phyloP scores from a whole-genome alignment of 2,888 invertebrate genomes.

The Horisme vitalbata region DNA sequence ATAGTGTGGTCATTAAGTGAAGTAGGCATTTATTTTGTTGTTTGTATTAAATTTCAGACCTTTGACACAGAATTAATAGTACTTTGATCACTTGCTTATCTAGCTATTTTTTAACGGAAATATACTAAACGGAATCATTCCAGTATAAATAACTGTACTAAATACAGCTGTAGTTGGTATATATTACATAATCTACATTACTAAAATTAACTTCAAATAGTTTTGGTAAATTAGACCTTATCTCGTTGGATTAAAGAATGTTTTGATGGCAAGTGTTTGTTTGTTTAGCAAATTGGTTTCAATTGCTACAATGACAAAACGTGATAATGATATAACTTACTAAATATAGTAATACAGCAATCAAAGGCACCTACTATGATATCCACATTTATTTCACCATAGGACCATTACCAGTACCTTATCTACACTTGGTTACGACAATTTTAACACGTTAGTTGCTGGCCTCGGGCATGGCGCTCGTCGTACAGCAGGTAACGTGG shows the following conservation, averaged over 20 bases:
- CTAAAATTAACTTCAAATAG: too few species aligned
- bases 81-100: too few species aligned
- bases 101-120: background rate
- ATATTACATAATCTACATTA: background rate
- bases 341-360: conserved; percentile 4
- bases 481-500: too few species aligned
- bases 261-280: conserved; percentile 12
- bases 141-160: background rate
- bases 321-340: conserved; percentile 5
- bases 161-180: conserved; percentile 1
- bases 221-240: conserved; percentile 1
- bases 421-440: background rate
- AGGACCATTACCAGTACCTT: background rate
- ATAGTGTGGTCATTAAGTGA: too few species aligned
- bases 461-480: too few species aligned
- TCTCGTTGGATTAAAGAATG: conserved; percentile 1
- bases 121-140: too few species aligned
- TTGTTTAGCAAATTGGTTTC: conserved; percentile 15
- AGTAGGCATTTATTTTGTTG: too few species aligned
- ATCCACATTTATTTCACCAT: background rate
- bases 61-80: too few species aligned
- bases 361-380: background rate
- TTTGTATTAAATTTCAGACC: too few species aligned
- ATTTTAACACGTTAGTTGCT: too few species aligned
- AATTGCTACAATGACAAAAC: conserved; percentile 20